Percentiles rank a stretch among this genome's conserved stretches.
Evolutionary conservation across 1,140 invertebrate genomes (phyloP).

Genomic region (Holcopasites calliopsidis): DNA sequence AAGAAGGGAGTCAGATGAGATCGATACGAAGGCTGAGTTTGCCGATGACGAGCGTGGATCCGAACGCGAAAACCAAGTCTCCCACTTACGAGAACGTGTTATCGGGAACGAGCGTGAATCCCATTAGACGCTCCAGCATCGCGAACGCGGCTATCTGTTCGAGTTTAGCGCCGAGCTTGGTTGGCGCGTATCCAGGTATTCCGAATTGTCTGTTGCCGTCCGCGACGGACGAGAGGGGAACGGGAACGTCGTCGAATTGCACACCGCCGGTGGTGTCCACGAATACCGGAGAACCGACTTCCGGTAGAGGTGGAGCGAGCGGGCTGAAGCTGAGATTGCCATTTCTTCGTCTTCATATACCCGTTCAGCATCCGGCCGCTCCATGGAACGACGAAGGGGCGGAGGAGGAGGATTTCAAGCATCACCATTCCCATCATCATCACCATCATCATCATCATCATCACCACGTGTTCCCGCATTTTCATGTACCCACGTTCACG

Average conservation of each 20-base stretch:
- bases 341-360: slow-evolving; percentile 78
- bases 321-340: slow-evolving; percentile 66
- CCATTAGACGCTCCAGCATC: slow-evolving; percentile 62
- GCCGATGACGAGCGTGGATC: slow-evolving; percentile 24
- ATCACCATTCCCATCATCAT: slow-evolving; percentile 31
- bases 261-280: too few species aligned
- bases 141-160: slow-evolving; percentile 73
- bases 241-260: background rate
- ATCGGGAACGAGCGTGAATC: slow-evolving; percentile 46
- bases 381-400: slow-evolving; percentile 29
- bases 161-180: slow-evolving; percentile 72
- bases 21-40: slow-evolving; percentile 41
- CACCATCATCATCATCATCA: slow-evolving; percentile 67
- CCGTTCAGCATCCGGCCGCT: slow-evolving; percentile 58
- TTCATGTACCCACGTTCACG: slow-evolving; percentile 80
- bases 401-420: slow-evolving; percentile 28
- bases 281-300: slow-evolving; percentile 29
- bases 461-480: slow-evolving; percentile 70
- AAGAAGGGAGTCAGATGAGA: background rate
- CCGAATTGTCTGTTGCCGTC: slow-evolving; percentile 55
- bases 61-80: background rate
- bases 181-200: slow-evolving; percentile 64
- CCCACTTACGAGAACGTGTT: slow-evolving; percentile 22
- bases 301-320: background rate
- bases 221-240: too few species aligned